phyloP scores from a whole-genome alignment of 2,888 invertebrate species.

The Drosophila monieri region DNA sequence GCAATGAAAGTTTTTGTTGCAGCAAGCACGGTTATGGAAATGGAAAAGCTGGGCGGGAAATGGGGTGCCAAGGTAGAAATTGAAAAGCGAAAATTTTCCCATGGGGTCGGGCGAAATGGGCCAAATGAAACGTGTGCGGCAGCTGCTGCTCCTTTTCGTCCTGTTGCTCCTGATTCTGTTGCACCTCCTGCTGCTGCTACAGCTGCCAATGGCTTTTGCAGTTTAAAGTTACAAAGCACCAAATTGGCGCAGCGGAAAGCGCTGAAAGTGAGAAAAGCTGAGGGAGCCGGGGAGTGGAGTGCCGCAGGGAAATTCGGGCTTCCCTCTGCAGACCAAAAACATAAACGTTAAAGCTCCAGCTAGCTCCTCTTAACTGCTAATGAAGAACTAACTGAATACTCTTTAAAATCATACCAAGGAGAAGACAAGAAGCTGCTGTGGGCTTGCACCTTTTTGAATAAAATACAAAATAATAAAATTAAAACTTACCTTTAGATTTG shows the following conservation, averaged over 20 bases:
- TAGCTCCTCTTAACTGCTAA: slow-evolving; percentile 57
- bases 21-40: slow-evolving; percentile 38
- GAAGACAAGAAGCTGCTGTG: neutral
- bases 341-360: slow-evolving; percentile 29
- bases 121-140: slow-evolving; percentile 68
- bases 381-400: slow-evolving; percentile 45
- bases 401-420: neutral
- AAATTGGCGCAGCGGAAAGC: slow-evolving; percentile 53
- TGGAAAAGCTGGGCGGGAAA: slow-evolving; percentile 39
- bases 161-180: slow-evolving; percentile 10
- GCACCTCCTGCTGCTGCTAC: slow-evolving; percentile 5
- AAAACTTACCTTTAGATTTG: neutral
- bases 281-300: neutral
- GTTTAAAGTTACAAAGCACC: slow-evolving; percentile 57
- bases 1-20: slow-evolving; percentile 61
- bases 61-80: slow-evolving; percentile 65
- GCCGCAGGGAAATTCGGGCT: neutral
- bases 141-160: slow-evolving; percentile 22
- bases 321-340: slow-evolving; percentile 32
- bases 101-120: slow-evolving; percentile 41
- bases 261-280: slow-evolving; percentile 13
- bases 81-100: slow-evolving; percentile 66
- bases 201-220: slow-evolving; percentile 19
- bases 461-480: neutral
- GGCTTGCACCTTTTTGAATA: slow-evolving; percentile 5